Percentiles rank a stretch among this genome's conserved stretches.
These are phyloP conservation scores for Gadus macrocephalus DNA, from an alignment of 2,113 vertebrate genomes.

Conservation along the genomic window DNA sequence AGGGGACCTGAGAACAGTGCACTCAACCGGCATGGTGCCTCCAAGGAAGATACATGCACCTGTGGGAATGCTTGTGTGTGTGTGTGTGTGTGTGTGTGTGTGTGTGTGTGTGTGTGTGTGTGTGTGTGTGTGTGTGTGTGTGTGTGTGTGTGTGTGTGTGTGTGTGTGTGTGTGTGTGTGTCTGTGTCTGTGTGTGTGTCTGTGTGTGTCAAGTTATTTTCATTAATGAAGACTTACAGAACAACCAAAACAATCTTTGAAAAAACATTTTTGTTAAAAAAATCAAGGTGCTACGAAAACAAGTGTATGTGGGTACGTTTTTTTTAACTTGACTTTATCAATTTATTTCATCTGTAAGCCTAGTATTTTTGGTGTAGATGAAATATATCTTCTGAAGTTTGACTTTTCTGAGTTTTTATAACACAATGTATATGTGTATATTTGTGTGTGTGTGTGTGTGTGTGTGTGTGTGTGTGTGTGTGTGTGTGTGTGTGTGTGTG, in stretches of 20 bases:
- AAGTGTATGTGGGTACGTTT: too few species aligned
- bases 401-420: too few species aligned
- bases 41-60: constrained; percentile 23
- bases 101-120: neutral
- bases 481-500: too few species aligned
- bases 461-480: too few species aligned
- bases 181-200: neutral
- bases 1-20: constrained; percentile 36
- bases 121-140: neutral
- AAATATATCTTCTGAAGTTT: too few species aligned
- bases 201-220: neutral
- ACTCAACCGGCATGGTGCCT: constrained; percentile 38
- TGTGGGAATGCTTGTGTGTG: constrained; percentile 14
- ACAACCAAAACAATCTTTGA: neutral
- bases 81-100: constrained; percentile 4
- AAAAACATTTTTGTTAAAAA: neutral
- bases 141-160: neutral
- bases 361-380: too few species aligned
- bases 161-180: neutral
- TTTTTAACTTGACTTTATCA: too few species aligned
- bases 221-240: too few species aligned
- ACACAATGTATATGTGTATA: too few species aligned
- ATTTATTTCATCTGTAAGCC: too few species aligned
- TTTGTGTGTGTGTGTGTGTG: too few species aligned
- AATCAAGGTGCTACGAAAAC: neutral